These are phyloP conservation scores for Ganaspis brasiliensis DNA, from an alignment of 2,888 invertebrate species.

Conservation along the genomic window DNA sequence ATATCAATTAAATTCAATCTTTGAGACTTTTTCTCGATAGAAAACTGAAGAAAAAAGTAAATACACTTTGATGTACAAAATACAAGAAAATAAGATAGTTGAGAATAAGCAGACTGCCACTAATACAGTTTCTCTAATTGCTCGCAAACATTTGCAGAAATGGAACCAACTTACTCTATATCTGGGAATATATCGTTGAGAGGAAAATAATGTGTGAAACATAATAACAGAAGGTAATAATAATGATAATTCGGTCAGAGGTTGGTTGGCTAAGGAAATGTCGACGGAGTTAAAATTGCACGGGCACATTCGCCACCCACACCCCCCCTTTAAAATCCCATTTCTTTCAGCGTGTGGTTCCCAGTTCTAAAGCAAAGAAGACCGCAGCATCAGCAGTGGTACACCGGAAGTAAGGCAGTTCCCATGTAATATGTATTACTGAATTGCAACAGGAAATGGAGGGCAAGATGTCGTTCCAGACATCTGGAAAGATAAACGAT, in stretches of 20 bases:
- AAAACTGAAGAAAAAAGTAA: no score
- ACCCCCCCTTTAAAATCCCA: not conserved
- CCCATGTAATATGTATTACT: constrained; percentile 20
- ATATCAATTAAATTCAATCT: no score
- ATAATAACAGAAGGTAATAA: constrained; percentile 32
- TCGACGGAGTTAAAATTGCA: constrained; percentile 14
- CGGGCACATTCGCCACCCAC: constrained; percentile 4
- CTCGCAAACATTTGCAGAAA: constrained; percentile 8
- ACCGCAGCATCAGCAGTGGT: constrained; percentile 28
- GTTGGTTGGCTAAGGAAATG: constrained; percentile 18
- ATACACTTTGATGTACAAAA: not conserved
- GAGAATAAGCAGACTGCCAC: constrained; percentile 1
- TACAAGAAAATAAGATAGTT: not conserved
- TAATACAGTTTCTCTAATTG: constrained; percentile 2
- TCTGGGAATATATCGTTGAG: not conserved
- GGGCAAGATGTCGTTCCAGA: no score
- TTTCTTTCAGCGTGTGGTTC: constrained; percentile 12
- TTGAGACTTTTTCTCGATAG: no score
- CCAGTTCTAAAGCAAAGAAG: not conserved
- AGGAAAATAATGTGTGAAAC: constrained; percentile 7
- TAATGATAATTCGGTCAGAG: constrained; percentile 12
- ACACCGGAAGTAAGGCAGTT: constrained; percentile 14
- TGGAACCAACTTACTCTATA: not conserved
- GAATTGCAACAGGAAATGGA: constrained; percentile 3
- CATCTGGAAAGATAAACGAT: not conserved